Base-by-base conservation (phyloP, 2,797 vertebrate species). In the Falco novaeseelandiae region DNA sequence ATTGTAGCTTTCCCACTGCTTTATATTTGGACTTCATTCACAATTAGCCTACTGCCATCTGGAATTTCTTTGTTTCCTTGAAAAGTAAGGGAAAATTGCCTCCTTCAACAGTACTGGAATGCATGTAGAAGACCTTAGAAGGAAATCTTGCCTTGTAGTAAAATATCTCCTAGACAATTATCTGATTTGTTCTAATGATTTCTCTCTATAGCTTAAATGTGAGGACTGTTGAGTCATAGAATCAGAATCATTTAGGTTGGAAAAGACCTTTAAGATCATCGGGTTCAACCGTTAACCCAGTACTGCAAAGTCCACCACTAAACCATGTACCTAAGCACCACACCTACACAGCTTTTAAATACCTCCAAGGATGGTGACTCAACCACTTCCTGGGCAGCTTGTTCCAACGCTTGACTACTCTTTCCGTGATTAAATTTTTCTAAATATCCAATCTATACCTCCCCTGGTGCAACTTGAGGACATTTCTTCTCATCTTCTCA, bases 21-120 rank as follows among this genome's bases (percentile, higher is more conserved):
- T 93, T 94, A 32, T 86, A 58, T 69, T 81, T 90, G 77, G 77
- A 84, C 48, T 84, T 80, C 21, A 73, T 88, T 91, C 63, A 76
- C 72, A 87, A 48, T 74, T 91, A 91, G 30, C 4, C 12, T 49
- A 23, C 48, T 88, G 27, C 26, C 27, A 21, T 92, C 78, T 95
- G 93, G 76, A 73, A 82, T 72, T 66, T 71, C 44, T 81, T 71
- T 76, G 8, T 52, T 22, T 71, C 62, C 26, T 83, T 84, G 58
- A 94, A 91, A 96, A 92, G 18, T 36, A 83, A 76, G 36, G 74
- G 38, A 42, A 90, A 91, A 77, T 57, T 81, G 12, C 36, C 38
- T 80, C 17, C 29, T 70, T 84, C 48, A 51, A 10, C 1, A 15
- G 3, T 76, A 38, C 5, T 66, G 71, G 27, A 67, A 74, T 72